Evolutionary conservation across 2,113 vertebrate genomes (phyloP), one percentile per base, ranked within the genome.

Genomic region (Tor tambroides): DNA sequence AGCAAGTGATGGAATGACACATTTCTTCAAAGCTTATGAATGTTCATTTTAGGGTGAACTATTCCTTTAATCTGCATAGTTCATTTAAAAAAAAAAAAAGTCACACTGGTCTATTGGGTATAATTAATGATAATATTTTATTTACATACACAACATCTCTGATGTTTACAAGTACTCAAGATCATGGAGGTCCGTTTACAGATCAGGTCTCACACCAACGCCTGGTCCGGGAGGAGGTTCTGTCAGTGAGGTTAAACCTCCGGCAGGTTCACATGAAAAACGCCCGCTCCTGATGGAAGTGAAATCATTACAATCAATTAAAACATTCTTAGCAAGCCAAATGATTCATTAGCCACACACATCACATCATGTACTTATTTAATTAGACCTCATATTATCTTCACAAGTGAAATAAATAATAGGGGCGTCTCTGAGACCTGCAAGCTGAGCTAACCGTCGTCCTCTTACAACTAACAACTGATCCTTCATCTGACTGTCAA

Each of bases 231-330:
- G 96, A 17, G 98, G 98, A 87, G 97, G 97, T 93, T 95, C 96
- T 41, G 95, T 96, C 91, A 99, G 93, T 86, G 96, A 98, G 17
- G 98, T 99, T 88, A 99, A 92, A 85, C 97, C 97, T 82, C 96
- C 97, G 74, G 97, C 96, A 86, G 98, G 98, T 92, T 99, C 98
- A 92, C 98, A 99, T 32, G 97, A 99, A 92, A 99, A 99, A 88
- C 97, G 97, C 2, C 96, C 96, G 56, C 81, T 95, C 94, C 98
- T 99, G 88, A 67, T 89, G 91, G 49, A 91, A 80, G 35, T 17
- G 75, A 90, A 32, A 35, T 15, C 28, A 74, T 56, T 59, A 2
- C 21, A 56, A 74, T 74, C n/a, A 74, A 35, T 74, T 38, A n/a
- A 74, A 51, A 32, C 61, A 67, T 11, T 49, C 51, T 80, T 59